A percentile compares a stretch with the other conserved stretches of the same genome.
Conservation (phyloP, 2,888 invertebrate species). For the Dimorphilus gyrociliatus region DNA sequence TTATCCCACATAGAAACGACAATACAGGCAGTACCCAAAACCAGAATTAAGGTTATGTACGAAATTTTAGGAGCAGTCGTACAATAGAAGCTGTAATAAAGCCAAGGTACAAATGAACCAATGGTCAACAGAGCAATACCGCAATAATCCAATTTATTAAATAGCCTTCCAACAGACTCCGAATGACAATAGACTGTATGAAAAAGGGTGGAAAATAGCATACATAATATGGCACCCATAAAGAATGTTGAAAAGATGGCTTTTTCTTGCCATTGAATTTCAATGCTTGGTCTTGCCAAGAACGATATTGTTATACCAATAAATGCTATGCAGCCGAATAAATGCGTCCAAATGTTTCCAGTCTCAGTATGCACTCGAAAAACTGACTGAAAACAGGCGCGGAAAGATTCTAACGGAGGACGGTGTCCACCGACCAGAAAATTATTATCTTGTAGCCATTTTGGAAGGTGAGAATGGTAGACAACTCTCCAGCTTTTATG, state of each 20-base stretch:
- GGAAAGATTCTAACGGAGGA: background rate
- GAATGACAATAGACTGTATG: constrained; percentile 95
- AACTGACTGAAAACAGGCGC: constrained; percentile 5
- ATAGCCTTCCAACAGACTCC: constrained; percentile 79
- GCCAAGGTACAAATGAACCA: constrained; percentile 94
- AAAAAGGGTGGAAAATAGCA: constrained; percentile 83
- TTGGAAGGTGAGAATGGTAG: too few relatives aligned
- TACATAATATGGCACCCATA: constrained; percentile 76
- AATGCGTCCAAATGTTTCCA: constrained; percentile 28
- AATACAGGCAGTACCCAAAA: constrained; percentile 71
- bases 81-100: constrained; percentile 97
- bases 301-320: constrained; percentile 44
- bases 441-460: too few relatives aligned
- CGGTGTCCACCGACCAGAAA: background rate
- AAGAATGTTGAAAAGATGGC: constrained; percentile 41
- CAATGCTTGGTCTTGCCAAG: constrained; percentile 1
- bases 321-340: constrained; percentile 12
- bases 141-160: constrained; percentile 90
- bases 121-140: constrained; percentile 87
- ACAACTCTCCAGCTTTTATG: constrained; percentile 49
- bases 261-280: constrained; percentile 4
- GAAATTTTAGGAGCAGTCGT: constrained; percentile 74
- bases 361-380: constrained; percentile 27
- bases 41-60: constrained; percentile 68
- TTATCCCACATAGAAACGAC: constrained; percentile 86